These are phyloP conservation scores for Mohoua ochrocephala DNA, from an alignment of 2,113 vertebrate genomes.

Conservation along the genomic window DNA sequence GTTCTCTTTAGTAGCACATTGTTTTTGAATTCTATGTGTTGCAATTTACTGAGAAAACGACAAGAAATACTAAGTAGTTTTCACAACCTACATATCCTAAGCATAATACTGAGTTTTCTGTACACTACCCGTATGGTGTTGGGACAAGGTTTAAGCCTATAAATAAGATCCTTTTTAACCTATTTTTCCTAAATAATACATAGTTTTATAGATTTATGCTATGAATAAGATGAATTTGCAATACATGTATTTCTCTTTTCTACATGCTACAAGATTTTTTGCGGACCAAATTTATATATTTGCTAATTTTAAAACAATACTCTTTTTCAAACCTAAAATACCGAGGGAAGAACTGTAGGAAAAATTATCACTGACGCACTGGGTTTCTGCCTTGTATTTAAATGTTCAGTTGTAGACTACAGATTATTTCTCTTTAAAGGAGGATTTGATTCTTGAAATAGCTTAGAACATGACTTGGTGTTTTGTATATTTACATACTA, in stretches of 20 bases:
- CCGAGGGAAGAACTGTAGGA: background rate
- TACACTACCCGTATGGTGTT: constrained; percentile 51
- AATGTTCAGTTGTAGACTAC: constrained; percentile 24
- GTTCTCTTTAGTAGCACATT: constrained; percentile 70
- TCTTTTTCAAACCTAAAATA: constrained; percentile 48
- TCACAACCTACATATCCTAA: constrained; percentile 4
- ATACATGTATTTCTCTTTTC: constrained; percentile 74
- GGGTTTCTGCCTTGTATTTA: constrained; percentile 47
- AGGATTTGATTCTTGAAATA: constrained; percentile 60
- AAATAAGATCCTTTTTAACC: constrained; percentile 81
- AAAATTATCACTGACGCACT: constrained; percentile 34
- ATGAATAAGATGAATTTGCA: constrained; percentile 66
- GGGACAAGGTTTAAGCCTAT: constrained; percentile 81
- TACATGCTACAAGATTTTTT: constrained; percentile 82
- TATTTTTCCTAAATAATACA: constrained; percentile 78
- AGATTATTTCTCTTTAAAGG: constrained; percentile 56
- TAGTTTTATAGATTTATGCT: constrained; percentile 69
- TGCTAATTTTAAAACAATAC: constrained; percentile 59
- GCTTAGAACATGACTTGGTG: constrained; percentile 14
- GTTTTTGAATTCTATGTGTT: constrained; percentile 55
- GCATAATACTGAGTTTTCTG: background rate
- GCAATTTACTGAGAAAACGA: constrained; percentile 11
- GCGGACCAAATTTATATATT: constrained; percentile 70
- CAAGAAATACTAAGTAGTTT: constrained; percentile 13
- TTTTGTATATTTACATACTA: constrained; percentile 34